A percentile compares a stretch with the other conserved stretches of the same genome.
Conservation (phyloP, 2,113 vertebrate species). For the Romanogobio albipinnatus region DNA sequence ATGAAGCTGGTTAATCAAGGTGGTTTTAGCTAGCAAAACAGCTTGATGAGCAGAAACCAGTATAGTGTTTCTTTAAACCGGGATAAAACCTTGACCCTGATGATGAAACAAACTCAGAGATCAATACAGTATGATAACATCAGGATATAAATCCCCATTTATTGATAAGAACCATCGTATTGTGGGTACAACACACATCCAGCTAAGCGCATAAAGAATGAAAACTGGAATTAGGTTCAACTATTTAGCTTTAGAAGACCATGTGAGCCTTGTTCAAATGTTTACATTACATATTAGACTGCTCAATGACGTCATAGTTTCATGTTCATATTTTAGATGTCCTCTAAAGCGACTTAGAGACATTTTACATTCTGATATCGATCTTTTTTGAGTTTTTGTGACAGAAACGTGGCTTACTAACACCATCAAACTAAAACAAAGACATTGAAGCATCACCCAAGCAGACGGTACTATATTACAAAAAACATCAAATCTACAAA, state of each 20-base stretch:
- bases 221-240: constrained; percentile 59
- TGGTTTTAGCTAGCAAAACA: not conserved
- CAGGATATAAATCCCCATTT: constrained; percentile 81
- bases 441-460: constrained; percentile 75
- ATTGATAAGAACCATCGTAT: constrained; percentile 82
- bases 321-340: constrained; percentile 16
- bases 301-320: constrained; percentile 15
- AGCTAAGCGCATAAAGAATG: constrained; percentile 86
- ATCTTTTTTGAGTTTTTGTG: constrained; percentile 47
- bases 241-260: constrained; percentile 64
- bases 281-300: constrained; percentile 32
- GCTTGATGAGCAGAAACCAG: not conserved
- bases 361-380: constrained; percentile 67
- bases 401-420: constrained; percentile 58
- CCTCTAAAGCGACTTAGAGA: constrained; percentile 51
- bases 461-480: constrained; percentile 67
- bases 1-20: not conserved
- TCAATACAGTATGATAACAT: constrained; percentile 60
- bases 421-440: constrained; percentile 79
- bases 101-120: not conserved
- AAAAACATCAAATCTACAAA: constrained; percentile 62
- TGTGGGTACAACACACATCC: constrained; percentile 86
- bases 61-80: not conserved
- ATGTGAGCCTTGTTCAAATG: constrained; percentile 59
- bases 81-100: not conserved